Evolutionary conservation across 1,140 invertebrate species (phyloP).

Genomic region (Odontomachus brunneus): DNA sequence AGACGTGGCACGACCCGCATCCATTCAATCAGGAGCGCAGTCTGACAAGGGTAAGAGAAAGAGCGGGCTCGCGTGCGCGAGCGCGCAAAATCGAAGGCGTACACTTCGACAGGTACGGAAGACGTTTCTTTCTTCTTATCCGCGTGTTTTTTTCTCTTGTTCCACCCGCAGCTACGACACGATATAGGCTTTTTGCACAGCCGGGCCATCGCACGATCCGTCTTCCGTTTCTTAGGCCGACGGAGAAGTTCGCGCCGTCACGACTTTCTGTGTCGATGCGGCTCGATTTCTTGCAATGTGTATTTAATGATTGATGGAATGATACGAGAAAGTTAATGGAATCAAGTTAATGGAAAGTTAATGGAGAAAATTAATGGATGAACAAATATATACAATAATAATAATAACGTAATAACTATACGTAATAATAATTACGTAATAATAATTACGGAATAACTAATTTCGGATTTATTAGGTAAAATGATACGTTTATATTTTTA

Average conservation of each 20-base stretch:
- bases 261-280: conserved; percentile 2
- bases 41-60: conserved; percentile 39
- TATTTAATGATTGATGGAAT: too few relatives aligned
- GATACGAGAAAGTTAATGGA: too few relatives aligned
- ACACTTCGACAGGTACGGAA: conserved; percentile 63
- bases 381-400: too few relatives aligned
- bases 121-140: conserved; percentile 37
- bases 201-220: not conserved
- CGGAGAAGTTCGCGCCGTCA: not conserved
- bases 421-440: too few relatives aligned
- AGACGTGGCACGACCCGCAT: conserved; percentile 78
- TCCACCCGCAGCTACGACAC: conserved; percentile 21
- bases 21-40: conserved; percentile 77
- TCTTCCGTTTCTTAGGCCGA: conserved; percentile 41
- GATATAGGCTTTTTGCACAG: conserved; percentile 14
- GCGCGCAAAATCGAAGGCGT: conserved; percentile 59
- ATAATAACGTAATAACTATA: too few relatives aligned
- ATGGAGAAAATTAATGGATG: too few relatives aligned
- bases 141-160: conserved; percentile 14
- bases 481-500: too few relatives aligned
- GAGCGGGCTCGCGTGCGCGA: conserved; percentile 62
- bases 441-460: too few relatives aligned
- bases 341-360: too few relatives aligned
- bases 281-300: not conserved
- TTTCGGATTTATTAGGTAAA: too few relatives aligned